A percentile compares a stretch with the other conserved stretches of the same genome.
phyloP scores from a whole-genome alignment of 2,797 vertebrate species.

The Alauda arvensis region DNA sequence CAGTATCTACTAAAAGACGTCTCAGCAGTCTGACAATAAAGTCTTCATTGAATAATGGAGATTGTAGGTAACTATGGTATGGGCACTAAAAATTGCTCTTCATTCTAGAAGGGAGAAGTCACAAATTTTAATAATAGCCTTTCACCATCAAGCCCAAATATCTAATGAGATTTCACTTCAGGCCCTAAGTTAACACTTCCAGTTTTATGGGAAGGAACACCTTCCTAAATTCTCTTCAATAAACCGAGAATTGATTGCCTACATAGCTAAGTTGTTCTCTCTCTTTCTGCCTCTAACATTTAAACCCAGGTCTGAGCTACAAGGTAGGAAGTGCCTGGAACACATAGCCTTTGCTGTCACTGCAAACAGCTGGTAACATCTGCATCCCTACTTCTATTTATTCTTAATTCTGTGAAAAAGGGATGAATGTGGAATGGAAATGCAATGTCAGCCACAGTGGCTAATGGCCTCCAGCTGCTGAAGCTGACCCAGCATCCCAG shows the following conservation, averaged over 20 bases:
- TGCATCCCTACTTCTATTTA: not conserved
- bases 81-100: not conserved
- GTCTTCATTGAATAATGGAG: not conserved
- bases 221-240: not conserved
- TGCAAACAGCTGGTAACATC: not conserved
- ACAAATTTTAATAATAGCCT: not conserved
- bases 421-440: not conserved
- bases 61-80: not conserved
- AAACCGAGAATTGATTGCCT: not conserved
- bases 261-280: not conserved
- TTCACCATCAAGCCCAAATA: not conserved
- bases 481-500: not conserved
- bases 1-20: not conserved
- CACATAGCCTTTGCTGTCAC: fast-evolving
- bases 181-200: not conserved
- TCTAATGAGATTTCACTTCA: not conserved
- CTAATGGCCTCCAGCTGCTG: not conserved
- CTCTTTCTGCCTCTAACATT: not conserved
- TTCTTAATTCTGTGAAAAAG: not conserved
- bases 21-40: not conserved
- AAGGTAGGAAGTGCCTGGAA: not conserved
- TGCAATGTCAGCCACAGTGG: fast-evolving
- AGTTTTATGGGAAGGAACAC: not conserved
- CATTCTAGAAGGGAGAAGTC: not conserved
- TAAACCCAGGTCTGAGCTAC: not conserved